Base-by-base conservation (phyloP, 2,113 vertebrate species). In the Muntiacus reevesi region DNA sequence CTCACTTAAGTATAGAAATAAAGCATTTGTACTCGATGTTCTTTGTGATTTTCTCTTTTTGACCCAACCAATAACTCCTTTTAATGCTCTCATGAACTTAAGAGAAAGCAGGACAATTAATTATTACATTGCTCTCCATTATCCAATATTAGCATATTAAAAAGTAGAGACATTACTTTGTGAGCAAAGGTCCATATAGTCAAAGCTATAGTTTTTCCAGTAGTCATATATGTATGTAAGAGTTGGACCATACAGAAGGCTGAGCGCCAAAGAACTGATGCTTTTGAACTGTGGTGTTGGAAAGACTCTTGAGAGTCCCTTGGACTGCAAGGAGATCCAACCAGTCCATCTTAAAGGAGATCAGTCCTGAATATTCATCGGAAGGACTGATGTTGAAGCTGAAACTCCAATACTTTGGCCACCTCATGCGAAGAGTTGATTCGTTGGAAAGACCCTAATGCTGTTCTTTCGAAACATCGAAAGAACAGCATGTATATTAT, bases 91-190 rank as follows among this genome's bases (percentile, higher is more conserved):
- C 19, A 7, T 55, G 7, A 50, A 16, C 27, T 47, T 89, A 76
- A 92, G 54, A 87, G 60, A 52, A 25, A 91, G 28, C 19, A 67
- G 11, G 23, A 14, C 1, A 25, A 14, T 54, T n/a, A n/a, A 40
- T 23, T 27, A 2, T 5, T 11, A 27, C 17, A 1, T 0, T 0
- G 19, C 16, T 16, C 28, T 13, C 23, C 14, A 43, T 43, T 2
- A 5, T 23, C n/a, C 19, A 71, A 71, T 40, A 71, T 23, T 40
- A 40, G n/a, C 67, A 40, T 71, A 40, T 71, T 71, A 71, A 71
- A 71, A 71, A 71, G 19, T 5, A 71, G 67, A 71, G n/a, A 23
- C n/a, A 40, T 71, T 23, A 40, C 36, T 6, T 71, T 40, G n/a
- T 71, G 10, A 71, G 0, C n/a, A 71, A 71, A 71, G 67, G 67